phyloP scores from a whole-genome alignment of 1,140 invertebrate genomes.

The Aphelinus certus region DNA sequence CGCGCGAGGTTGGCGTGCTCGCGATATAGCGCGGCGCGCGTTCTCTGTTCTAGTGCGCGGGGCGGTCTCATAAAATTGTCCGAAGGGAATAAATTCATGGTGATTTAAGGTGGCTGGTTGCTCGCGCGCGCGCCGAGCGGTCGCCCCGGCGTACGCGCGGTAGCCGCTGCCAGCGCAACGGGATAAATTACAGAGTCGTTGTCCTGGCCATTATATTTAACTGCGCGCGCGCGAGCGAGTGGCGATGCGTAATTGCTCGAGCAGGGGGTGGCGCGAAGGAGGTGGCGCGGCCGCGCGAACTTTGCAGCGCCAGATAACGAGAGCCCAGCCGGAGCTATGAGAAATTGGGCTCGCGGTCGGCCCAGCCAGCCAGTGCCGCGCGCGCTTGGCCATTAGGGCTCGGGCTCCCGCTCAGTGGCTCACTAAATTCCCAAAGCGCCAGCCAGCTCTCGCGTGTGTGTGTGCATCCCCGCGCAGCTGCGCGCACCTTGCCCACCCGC shows the following conservation, averaged over 20 bases:
- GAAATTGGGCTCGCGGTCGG: conserved; percentile 41
- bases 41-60: too few relatives aligned
- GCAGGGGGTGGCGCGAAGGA: conserved; percentile 36
- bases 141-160: conserved; percentile 8
- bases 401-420: conserved; percentile 56
- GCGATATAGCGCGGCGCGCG: too few relatives aligned
- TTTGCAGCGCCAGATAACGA: conserved; percentile 30
- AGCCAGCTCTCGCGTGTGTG: too few relatives aligned
- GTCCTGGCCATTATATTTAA: conserved; percentile 61
- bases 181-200: conserved; percentile 63
- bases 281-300: conserved; percentile 40
- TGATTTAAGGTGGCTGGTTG: conserved; percentile 26
- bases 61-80: conserved; percentile 25
- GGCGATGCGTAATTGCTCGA: conserved; percentile 60
- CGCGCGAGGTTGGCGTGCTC: too few relatives aligned
- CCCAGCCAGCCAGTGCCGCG: conserved; percentile 51
- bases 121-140: conserved; percentile 10
- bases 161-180: conserved; percentile 42
- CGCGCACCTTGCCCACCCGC: too few relatives aligned
- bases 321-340: conserved; percentile 44
- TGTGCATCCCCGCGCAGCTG: too few relatives aligned
- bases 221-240: conserved; percentile 45
- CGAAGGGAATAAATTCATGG: conserved; percentile 28
- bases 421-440: conserved; percentile 58
- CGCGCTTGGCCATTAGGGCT: conserved; percentile 64